phyloP scores from a whole-genome alignment of 2,888 invertebrate species.

The Camptogramma bilineatum region DNA sequence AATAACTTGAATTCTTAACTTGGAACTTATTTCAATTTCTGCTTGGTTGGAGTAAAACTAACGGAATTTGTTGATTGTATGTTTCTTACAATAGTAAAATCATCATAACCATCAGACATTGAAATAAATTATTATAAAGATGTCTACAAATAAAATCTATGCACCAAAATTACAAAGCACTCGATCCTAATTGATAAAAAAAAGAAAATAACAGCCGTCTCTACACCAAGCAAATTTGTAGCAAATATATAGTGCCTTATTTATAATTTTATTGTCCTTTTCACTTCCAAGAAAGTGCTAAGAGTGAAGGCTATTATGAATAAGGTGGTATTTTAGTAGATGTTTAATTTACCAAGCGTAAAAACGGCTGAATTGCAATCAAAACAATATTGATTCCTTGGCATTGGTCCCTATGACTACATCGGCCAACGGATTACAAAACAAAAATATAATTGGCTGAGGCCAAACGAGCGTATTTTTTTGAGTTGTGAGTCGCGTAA shows the following conservation, averaged over 20 bases:
- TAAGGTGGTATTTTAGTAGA: not conserved
- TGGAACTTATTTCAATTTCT: not conserved
- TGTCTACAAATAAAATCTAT: constrained; percentile 34
- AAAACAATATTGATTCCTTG: constrained; percentile 19
- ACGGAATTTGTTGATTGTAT: not conserved
- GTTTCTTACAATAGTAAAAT: not conserved
- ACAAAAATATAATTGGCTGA: not conserved
- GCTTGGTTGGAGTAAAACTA: not conserved
- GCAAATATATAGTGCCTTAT: not conserved
- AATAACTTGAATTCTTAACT: not conserved
- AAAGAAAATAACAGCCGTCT: constrained; percentile 15
- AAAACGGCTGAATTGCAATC: not conserved
- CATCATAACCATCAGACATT: not conserved
- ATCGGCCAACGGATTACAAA: constrained; percentile 10
- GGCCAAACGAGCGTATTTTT: too few species aligned
- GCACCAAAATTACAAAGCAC: constrained; percentile 67
- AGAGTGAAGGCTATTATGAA: not conserved
- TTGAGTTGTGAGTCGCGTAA: too few species aligned
- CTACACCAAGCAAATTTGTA: constrained; percentile 8
- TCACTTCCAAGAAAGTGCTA: not conserved
- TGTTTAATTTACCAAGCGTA: not conserved
- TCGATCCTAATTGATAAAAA: constrained; percentile 29
- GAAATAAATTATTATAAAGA: constrained; percentile 1
- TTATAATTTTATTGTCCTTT: not conserved
- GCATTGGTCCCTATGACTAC: constrained; percentile 63